These are phyloP conservation scores for Argya squamiceps DNA, from an alignment of 2,797 vertebrate species.

Conservation along the genomic window DNA sequence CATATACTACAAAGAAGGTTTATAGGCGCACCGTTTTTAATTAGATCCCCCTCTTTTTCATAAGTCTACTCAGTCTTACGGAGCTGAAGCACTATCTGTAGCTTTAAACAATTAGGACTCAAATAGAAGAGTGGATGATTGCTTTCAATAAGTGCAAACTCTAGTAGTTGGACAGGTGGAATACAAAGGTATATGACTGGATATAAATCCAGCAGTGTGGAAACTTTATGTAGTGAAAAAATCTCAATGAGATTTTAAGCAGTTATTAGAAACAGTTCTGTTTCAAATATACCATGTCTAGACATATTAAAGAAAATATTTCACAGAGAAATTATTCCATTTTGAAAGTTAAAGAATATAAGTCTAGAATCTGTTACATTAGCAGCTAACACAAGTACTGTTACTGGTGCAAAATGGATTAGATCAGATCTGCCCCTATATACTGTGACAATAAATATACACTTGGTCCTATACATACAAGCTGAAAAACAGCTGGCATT, in stretches of 20 bases:
- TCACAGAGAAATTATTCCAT: neutral
- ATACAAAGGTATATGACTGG: neutral
- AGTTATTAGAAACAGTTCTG: neutral
- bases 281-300: neutral
- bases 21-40: neutral
- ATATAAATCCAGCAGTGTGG: neutral
- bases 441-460: neutral
- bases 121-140: neutral
- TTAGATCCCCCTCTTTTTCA: neutral
- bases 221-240: neutral
- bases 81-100: neutral
- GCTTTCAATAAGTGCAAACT: neutral
- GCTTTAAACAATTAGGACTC: neutral
- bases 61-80: neutral
- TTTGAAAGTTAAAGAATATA: neutral
- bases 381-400: neutral
- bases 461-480: neutral
- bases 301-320: neutral
- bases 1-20: neutral
- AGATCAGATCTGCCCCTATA: neutral
- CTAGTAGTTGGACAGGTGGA: neutral
- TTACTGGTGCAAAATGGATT: neutral
- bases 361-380: neutral
- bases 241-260: neutral
- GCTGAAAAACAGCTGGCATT: neutral